Percentiles rank a stretch among this genome's conserved stretches.
phyloP scores from a whole-genome alignment of 1,140 invertebrate species.

The Nephotettix cincticeps region DNA sequence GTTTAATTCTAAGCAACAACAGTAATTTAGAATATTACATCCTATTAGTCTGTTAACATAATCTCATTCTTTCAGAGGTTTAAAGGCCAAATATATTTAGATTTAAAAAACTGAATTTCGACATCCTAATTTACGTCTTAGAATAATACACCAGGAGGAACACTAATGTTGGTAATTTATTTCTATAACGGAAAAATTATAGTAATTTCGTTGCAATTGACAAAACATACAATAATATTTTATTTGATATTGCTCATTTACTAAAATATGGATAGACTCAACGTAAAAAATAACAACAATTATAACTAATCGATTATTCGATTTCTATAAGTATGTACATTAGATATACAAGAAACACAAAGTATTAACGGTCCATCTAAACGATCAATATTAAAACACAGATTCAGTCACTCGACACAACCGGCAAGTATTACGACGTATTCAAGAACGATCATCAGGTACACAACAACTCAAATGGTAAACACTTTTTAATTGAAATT shows the following conservation, averaged over 20 bases:
- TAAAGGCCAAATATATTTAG: background rate
- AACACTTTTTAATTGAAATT: no score
- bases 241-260: background rate
- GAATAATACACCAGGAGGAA: background rate
- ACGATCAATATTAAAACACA: background rate
- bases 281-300: background rate
- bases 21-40: slow-evolving; percentile 11
- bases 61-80: background rate
- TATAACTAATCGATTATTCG: background rate
- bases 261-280: background rate
- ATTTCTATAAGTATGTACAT: background rate
- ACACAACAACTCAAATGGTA: background rate
- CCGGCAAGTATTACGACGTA: background rate
- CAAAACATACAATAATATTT: background rate
- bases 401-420: slow-evolving; percentile 4
- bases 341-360: background rate
- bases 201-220: background rate
- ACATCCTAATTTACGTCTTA: background rate
- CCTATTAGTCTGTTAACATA: background rate
- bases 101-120: background rate
- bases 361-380: background rate
- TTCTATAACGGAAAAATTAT: no score
- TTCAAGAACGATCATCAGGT: background rate
- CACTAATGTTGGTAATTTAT: background rate
- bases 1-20: background rate